These are phyloP conservation scores for Nothura maculosa DNA, from an alignment of 2,797 vertebrate genomes.

Conservation along the genomic window DNA sequence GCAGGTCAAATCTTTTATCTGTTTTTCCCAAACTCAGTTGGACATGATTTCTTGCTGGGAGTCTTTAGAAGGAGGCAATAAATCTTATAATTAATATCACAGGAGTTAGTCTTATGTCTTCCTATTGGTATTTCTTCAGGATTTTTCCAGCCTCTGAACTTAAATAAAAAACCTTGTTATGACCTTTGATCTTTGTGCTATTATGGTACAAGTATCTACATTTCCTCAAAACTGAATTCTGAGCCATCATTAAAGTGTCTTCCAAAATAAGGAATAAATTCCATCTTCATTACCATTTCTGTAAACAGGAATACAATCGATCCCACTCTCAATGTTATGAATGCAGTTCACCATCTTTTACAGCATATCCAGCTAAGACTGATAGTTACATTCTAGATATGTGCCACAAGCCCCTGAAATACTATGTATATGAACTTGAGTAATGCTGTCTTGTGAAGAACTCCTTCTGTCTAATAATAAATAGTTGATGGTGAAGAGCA, in stretches of 20 bases:
- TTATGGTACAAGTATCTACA: neutral
- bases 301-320: neutral
- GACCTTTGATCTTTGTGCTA: neutral
- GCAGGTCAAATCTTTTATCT: conserved; percentile 48
- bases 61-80: neutral
- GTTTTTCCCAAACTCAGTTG: conserved; percentile 17
- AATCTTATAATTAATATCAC: conserved; percentile 27
- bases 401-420: neutral
- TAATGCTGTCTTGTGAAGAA: rapidly evolving
- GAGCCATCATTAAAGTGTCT: neutral
- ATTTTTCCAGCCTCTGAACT: neutral
- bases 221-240: neutral
- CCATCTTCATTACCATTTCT: neutral
- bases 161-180: neutral
- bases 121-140: neutral
- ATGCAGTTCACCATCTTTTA: neutral
- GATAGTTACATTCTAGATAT: neutral
- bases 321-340: neutral
- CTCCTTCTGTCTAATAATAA: neutral
- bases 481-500: neutral
- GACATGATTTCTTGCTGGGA: conserved; percentile 7
- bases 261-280: neutral
- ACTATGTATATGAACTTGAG: rapidly evolving
- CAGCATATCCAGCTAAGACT: neutral
- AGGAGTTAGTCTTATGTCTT: conserved; percentile 12